phyloP scores from a whole-genome alignment of 2,888 invertebrate genomes.

The Syrphus vitripennis region DNA sequence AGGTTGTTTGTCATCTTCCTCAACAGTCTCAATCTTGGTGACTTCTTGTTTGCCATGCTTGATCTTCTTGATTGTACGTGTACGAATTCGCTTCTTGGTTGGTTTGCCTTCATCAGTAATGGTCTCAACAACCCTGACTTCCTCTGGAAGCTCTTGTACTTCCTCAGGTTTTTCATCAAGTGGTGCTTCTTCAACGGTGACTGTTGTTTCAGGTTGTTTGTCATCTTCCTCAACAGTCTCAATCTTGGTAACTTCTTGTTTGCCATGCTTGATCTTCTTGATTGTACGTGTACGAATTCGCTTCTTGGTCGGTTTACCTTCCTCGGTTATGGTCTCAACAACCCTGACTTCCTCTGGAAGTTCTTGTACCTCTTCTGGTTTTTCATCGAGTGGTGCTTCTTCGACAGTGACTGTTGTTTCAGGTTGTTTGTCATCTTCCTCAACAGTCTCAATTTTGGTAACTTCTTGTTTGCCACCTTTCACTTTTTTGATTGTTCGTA shows the following conservation, averaged over 20 bases:
- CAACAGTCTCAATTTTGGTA: slow-evolving; percentile 76
- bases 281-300: slow-evolving; percentile 75
- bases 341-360: slow-evolving; percentile 76
- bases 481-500: slow-evolving; percentile 70
- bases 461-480: slow-evolving; percentile 75
- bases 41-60: slow-evolving; percentile 78
- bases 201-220: slow-evolving; percentile 76
- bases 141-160: slow-evolving; percentile 70
- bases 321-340: slow-evolving; percentile 43
- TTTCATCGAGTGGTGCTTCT: slow-evolving; percentile 71
- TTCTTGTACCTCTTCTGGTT: slow-evolving; percentile 75
- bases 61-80: slow-evolving; percentile 77
- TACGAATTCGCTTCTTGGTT: slow-evolving; percentile 74
- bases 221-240: slow-evolving; percentile 76
- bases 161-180: slow-evolving; percentile 74
- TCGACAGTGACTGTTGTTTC: slow-evolving; percentile 74
- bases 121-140: slow-evolving; percentile 62
- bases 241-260: slow-evolving; percentile 75
- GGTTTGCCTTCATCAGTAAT: slow-evolving; percentile 74
- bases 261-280: slow-evolving; percentile 74
- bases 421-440: slow-evolving; percentile 78
- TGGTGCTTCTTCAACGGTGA: slow-evolving; percentile 72
- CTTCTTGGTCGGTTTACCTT: slow-evolving; percentile 75
- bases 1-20: slow-evolving; percentile 78
- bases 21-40: slow-evolving; percentile 79